Evolutionary conservation across 2,797 vertebrate species (phyloP).

Genomic region (Gymnodraco acuticeps): DNA sequence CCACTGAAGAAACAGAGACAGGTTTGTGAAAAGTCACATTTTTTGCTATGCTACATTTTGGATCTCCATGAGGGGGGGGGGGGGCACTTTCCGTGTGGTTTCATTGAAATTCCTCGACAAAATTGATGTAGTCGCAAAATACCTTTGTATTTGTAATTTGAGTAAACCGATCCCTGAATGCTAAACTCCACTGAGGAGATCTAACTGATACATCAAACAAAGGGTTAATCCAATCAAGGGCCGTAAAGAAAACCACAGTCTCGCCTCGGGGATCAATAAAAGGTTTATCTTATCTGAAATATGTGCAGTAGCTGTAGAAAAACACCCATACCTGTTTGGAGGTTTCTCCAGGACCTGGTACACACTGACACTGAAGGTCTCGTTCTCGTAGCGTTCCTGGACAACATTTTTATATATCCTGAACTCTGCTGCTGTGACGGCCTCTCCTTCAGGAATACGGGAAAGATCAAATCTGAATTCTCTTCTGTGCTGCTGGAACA

Average conservation of each 20-base stretch:
- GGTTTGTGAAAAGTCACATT: slow-evolving; percentile 10
- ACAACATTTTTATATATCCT: slow-evolving; percentile 94
- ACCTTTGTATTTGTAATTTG: neutral
- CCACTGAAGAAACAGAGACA: neutral
- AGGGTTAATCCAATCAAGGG: neutral
- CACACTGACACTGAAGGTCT: slow-evolving; percentile 91
- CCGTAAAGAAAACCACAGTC: too few relatives aligned
- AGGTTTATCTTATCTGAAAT: neutral
- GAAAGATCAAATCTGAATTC: slow-evolving; percentile 95
- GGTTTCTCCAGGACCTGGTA: slow-evolving; percentile 93
- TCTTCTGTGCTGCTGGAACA: slow-evolving; percentile 87
- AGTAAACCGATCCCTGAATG: neutral
- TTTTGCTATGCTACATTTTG: neutral
- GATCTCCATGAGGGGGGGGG: too few relatives aligned
- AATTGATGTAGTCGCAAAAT: neutral
- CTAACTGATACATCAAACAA: neutral
- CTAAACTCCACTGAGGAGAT: neutral
- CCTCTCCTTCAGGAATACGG: slow-evolving; percentile 93
- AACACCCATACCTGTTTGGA: slow-evolving; percentile 84
- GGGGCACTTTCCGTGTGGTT: too few relatives aligned
- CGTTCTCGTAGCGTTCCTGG: slow-evolving; percentile 88
- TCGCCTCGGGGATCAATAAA: too few relatives aligned
- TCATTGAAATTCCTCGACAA: too few relatives aligned
- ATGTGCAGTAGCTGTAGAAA: neutral
- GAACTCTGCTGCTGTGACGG: slow-evolving; percentile 93